A percentile compares a stretch with the other conserved stretches of the same genome.
Conservation (phyloP, 2,113 vertebrate species). For the Emberiza fucata region DNA sequence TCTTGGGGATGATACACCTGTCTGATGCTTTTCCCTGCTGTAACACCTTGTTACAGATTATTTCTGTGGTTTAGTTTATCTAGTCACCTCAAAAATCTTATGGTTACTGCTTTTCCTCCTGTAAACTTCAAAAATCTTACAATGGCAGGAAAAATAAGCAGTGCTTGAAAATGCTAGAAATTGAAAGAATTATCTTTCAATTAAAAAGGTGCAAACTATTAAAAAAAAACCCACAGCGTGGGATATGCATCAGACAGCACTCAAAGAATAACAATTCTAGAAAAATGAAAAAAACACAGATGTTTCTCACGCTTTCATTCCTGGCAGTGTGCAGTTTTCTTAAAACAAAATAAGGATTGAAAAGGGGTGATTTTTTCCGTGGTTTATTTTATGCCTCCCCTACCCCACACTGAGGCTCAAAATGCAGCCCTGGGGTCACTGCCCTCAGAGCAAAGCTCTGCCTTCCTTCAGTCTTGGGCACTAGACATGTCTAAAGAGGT, state of each 20-base stretch:
- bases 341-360: not conserved
- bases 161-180: not conserved
- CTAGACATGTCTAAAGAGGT: not conserved
- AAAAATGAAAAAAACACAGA: not conserved
- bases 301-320: not conserved
- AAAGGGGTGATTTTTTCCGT: rapidly evolving
- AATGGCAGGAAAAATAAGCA: not conserved
- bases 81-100: not conserved
- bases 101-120: not conserved
- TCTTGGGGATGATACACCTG: not conserved
- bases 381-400: not conserved
- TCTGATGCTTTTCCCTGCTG: not conserved
- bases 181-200: not conserved
- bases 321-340: not conserved
- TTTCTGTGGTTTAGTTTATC: not conserved
- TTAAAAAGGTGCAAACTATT: not conserved
- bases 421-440: not conserved
- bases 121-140: not conserved
- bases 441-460: not conserved
- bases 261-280: not conserved
- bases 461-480: not conserved
- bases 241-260: not conserved
- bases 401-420: not conserved
- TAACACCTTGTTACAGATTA: not conserved
- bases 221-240: not conserved